Conservation (phyloP, 2,797 vertebrate genomes). For the Pachyuromys duprasi region DNA sequence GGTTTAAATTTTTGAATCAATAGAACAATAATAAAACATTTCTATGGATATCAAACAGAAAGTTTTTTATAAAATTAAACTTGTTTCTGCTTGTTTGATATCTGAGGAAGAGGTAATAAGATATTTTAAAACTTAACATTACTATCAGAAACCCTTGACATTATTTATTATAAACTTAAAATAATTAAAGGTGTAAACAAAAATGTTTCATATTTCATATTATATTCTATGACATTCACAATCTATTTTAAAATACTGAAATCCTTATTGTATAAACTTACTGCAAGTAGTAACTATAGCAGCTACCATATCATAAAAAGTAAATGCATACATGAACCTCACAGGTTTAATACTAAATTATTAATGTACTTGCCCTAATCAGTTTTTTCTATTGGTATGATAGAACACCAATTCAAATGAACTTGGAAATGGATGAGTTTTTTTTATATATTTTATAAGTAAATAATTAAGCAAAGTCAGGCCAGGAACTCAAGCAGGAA, state of each 20-base stretch:
- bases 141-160: neutral
- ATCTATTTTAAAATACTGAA: neutral
- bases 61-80: neutral
- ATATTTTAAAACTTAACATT: neutral
- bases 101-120: neutral
- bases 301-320: neutral
- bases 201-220: neutral
- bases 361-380: neutral
- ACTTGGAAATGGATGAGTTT: neutral
- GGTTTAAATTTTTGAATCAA: neutral
- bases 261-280: neutral
- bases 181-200: neutral
- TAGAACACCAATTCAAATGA: too few relatives aligned
- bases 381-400: neutral
- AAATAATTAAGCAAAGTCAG: neutral
- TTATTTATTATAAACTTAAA: constrained; percentile 26
- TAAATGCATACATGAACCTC: neutral
- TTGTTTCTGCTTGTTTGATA: neutral
- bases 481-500: neutral
- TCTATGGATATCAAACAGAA: neutral
- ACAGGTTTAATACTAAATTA: neutral
- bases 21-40: neutral
- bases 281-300: neutral
- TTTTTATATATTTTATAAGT: neutral
- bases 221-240: neutral